A percentile compares a stretch with the other conserved stretches of the same genome.
Evolutionary conservation across 2,797 vertebrate genomes (phyloP).

Genomic region (Xiphorhynchus erythropygius): DNA sequence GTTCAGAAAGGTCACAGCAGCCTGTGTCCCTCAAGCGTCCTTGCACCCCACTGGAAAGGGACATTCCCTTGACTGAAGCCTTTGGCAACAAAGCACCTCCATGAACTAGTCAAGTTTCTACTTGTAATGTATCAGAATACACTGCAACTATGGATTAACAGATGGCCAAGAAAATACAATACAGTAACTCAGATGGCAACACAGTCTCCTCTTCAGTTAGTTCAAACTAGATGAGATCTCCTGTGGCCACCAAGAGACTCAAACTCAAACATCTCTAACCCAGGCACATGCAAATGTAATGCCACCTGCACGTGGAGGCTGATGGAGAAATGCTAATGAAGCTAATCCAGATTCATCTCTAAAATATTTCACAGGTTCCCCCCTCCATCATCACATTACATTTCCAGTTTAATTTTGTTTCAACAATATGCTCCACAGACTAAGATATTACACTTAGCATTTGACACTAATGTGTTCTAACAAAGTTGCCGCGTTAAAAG

Average conservation of each 20-base stretch:
- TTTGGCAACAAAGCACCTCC: neutral
- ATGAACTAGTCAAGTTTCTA: neutral
- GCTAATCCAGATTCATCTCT: neutral
- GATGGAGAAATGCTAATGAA: neutral
- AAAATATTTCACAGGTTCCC: neutral
- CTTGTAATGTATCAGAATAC: neutral
- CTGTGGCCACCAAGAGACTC: neutral
- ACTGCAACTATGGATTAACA: neutral
- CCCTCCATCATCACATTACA: neutral
- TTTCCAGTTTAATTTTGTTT: slow-evolving; percentile 10
- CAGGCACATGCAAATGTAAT: neutral
- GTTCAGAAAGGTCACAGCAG: neutral
- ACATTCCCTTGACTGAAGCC: neutral
- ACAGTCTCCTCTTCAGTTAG: neutral
- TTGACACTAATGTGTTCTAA: slow-evolving; percentile 56
- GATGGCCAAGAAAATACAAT: neutral
- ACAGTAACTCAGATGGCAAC: neutral
- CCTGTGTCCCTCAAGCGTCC: neutral
- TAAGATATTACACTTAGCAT: slow-evolving; percentile 39
- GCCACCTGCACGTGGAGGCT: neutral
- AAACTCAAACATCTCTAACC: neutral
- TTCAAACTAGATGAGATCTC: neutral
- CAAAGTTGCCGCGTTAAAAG: slow-evolving; percentile 13
- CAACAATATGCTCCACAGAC: neutral
- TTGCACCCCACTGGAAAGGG: neutral